Evolutionary conservation across 1,140 invertebrate genomes (phyloP).

Genomic region (Galleria mellonella): DNA sequence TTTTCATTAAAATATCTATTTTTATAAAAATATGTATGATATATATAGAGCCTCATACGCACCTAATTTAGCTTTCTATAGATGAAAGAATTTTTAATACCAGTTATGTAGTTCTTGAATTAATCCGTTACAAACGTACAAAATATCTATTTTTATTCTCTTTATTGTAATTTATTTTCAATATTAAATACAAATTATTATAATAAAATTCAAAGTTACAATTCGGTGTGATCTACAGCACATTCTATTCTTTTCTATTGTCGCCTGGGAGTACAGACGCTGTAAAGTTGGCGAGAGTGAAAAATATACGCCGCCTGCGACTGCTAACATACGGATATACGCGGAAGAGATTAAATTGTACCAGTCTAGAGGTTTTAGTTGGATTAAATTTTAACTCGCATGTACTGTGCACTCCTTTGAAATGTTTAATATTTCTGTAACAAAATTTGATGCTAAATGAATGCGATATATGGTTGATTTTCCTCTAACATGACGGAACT

Average conservation of each 20-base stretch:
- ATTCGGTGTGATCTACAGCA: background rate
- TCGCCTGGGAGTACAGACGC: background rate
- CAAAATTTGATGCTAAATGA: background rate
- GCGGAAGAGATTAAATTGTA: background rate
- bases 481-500: too few species aligned
- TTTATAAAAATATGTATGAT: too few species aligned
- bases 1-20: too few species aligned
- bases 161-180: too few species aligned
- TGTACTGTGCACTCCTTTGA: background rate
- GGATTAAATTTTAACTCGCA: background rate
- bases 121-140: too few species aligned
- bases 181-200: too few species aligned
- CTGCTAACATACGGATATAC: background rate
- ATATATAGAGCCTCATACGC: too few species aligned
- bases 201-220: background rate
- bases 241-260: slow-evolving; percentile 1
- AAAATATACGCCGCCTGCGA: slow-evolving; percentile 2
- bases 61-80: too few species aligned
- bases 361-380: background rate
- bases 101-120: too few species aligned
- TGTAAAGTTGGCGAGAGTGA: background rate
- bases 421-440: background rate
- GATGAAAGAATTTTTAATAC: too few species aligned
- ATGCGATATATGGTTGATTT: background rate
- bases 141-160: too few species aligned